Evolutionary conservation across 2,797 vertebrate genomes (phyloP).

Genomic region (Eleutherodactylus coqui): DNA sequence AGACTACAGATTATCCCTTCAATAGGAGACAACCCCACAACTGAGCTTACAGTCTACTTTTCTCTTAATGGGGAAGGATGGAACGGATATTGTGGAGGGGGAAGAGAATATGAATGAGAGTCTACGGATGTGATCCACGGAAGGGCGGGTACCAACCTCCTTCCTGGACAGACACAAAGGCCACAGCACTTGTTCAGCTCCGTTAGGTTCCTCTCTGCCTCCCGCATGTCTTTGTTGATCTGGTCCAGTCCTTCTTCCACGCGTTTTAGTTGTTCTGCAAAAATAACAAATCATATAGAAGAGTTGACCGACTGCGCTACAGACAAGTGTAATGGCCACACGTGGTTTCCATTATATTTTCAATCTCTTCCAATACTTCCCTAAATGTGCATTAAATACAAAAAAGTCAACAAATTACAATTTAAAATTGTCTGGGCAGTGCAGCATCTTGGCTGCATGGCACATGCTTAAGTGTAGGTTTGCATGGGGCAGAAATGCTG

Average conservation of each 20-base stretch:
- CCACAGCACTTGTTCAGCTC: conserved; percentile 97
- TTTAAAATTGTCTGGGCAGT: too few relatives aligned
- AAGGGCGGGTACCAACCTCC: conserved; percentile 81
- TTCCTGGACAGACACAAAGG: conserved; percentile 93
- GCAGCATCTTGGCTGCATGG: too few relatives aligned
- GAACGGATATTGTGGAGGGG: too few relatives aligned
- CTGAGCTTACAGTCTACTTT: too few relatives aligned
- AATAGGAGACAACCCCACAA: too few relatives aligned
- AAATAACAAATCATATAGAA: not conserved
- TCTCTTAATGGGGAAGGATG: too few relatives aligned
- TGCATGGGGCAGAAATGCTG: too few relatives aligned
- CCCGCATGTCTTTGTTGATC: conserved; percentile 96
- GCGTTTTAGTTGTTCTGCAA: conserved; percentile 87
- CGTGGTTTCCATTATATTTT: not conserved
- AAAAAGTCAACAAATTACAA: not conserved
- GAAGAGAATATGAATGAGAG: too few relatives aligned
- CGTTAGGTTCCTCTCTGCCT: conserved; percentile 94
- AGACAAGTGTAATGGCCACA: not conserved
- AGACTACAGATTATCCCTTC: too few relatives aligned
- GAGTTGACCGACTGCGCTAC: not conserved
- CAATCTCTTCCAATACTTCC: not conserved
- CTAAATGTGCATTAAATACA: conserved; percentile 30
- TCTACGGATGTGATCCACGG: too few relatives aligned
- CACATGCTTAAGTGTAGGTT: too few relatives aligned
- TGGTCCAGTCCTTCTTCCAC: conserved; percentile 95